Evolutionary conservation across 1,140 invertebrate genomes (phyloP), one percentile per base, ranked within the genome.

Genomic region (Brachionus manjavacas): DNA sequence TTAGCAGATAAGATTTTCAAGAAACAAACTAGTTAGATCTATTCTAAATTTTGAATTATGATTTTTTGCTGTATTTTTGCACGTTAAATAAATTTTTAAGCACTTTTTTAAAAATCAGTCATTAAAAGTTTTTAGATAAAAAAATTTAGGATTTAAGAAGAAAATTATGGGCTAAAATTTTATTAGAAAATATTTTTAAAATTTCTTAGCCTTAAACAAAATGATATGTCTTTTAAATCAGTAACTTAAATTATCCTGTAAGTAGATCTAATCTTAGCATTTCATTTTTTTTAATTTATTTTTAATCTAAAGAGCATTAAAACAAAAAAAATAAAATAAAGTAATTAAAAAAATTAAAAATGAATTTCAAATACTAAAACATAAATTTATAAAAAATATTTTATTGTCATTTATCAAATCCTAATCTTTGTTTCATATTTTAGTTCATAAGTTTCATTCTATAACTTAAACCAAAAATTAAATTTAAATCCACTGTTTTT

Each of bases 361-460:
- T 60, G 52, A 60, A 60, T 60, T 20, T 60, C 25, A 60, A 60
- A 60, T 60, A 60, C 52, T 60, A 60, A 20, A 60, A 20, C 16
- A 60, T 60, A 60, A 60, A n/a, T 60, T 60, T 60, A 60, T 46
- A 20, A 20, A 20, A 20, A 60, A 20, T 60, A 60, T 60, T 60
- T 60, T 60, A 60, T 60, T 60, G 52, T 60, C 52, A 60, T 60
- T 60, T 60, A 60, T 60, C 52, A 60, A 60, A n/a, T 60, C 52
- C 20, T 60, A 60, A 60, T 60, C 20, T 60, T 20, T 60, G 52
- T 60, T 60, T 60, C 52, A 60, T 60, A 60, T 60, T 60, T 60
- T 20, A 25, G 52, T 20, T 60, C 52, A 20, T 60, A 60, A 16
- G 52, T 46, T 46, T 46, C 14, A 46, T 46, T 46, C 14, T 46